phyloP scores from a whole-genome alignment of 1,140 invertebrate species.

The Zaprionus vittiger region DNA sequence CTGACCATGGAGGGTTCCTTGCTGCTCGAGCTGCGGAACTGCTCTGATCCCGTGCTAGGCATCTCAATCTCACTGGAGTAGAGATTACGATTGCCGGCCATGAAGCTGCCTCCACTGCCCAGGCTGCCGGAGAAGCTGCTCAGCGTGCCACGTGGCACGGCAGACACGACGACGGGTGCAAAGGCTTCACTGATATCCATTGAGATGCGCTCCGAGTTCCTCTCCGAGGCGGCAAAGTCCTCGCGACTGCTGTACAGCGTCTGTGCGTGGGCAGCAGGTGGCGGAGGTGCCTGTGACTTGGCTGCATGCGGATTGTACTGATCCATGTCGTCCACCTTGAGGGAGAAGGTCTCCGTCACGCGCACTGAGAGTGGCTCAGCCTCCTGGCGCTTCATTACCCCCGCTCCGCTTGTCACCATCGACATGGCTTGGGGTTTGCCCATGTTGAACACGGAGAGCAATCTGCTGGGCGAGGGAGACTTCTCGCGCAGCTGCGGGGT shows the following conservation, averaged over 20 bases:
- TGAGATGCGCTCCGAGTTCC: conserved; percentile 56
- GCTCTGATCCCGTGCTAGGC: conserved; percentile 46
- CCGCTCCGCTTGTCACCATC: conserved; percentile 51
- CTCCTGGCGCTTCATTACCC: conserved; percentile 63
- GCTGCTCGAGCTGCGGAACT: conserved; percentile 35
- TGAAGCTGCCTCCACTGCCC: conserved; percentile 48
- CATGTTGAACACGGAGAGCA: conserved; percentile 63
- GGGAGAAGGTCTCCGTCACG: conserved; percentile 76
- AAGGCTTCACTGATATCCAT: conserved; percentile 71
- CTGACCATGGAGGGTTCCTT: conserved; percentile 58
- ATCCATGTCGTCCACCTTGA: conserved; percentile 83
- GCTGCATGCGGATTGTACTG: conserved; percentile 66
- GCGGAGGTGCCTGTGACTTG: conserved; percentile 40
- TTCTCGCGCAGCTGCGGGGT: conserved; percentile 48
- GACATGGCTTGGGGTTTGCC: conserved; percentile 63
- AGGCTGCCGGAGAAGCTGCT: conserved; percentile 43
- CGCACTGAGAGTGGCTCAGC: conserved; percentile 69
- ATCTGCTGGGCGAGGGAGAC: conserved; percentile 62
- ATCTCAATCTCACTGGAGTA: conserved; percentile 75
- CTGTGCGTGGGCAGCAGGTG: conserved; percentile 52
- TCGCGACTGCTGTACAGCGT: conserved; percentile 77
- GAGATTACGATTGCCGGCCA: conserved; percentile 71
- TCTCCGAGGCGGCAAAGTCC: conserved; percentile 69
- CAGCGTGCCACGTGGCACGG: conserved; percentile 52
- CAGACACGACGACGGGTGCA: conserved; percentile 68